Base-by-base conservation (phyloP, 2,888 invertebrate species). In the Synergus japonicus region DNA sequence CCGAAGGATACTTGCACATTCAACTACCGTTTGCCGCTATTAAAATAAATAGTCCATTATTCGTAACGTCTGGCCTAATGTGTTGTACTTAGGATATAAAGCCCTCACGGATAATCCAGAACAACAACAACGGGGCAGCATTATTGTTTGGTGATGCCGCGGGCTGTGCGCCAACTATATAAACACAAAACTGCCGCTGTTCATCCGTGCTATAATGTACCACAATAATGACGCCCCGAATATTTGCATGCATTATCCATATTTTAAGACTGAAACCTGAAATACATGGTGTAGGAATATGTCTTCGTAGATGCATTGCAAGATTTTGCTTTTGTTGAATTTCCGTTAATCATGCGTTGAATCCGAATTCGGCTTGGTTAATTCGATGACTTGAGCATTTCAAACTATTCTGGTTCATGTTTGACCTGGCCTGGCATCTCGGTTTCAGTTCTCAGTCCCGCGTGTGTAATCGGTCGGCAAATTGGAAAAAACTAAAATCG, bases 1-100 rank as follows among this genome's bases (percentile, higher is more conserved):
- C 86, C 82, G 65, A 79, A 81, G 85, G 84, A 84, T 86, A 83
- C 80, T 84, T 84, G 82, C 82, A 81, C 83, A 83, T 83, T 83
- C 84, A 82, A 86, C 88, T 84, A 87, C 86, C 87, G 87, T 86
- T 86, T 76, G 84, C 82, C 86, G 83, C 89, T 90, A 88, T 87
- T 90, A 88, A 90, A 91, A 90, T 90, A 91, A 91, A 91, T 89
- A 90, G 81, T 80, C 87, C 80, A 89, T 90, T 90, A 90, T 90
- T 85, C 81, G 79, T 80, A 80, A 84, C 83, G 83, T 81, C 79
- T 78, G 78, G 78, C 82, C 86, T 89, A 89, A 90, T 89, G 82
- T 88, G 88, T 88, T 88, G 87, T 86, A 84, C 85, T 87, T 85
- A 80, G 85, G 78, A 83, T 80, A 84, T 83, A 86, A 85, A 82